Conservation (phyloP, 2,888 invertebrate species). For the Cataglyphis altisquamis region DNA sequence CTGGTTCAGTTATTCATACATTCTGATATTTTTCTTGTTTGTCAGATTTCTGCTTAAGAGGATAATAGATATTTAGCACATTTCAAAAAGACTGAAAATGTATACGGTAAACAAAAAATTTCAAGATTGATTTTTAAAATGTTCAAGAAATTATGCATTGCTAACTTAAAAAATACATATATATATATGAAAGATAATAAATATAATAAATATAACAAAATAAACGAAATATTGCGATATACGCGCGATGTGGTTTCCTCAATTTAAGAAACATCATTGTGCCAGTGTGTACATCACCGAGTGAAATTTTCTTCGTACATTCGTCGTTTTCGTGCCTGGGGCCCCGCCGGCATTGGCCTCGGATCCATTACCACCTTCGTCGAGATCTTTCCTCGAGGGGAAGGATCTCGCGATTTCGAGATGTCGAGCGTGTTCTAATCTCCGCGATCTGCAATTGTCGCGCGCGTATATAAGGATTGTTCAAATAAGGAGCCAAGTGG, state of each 20-base stretch:
- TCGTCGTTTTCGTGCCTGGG: conserved; percentile 52
- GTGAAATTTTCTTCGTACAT: conserved; percentile 65
- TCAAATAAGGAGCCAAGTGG: conserved; percentile 33
- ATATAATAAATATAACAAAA: neutral
- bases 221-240: conserved; percentile 10
- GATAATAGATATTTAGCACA: neutral
- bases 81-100: neutral
- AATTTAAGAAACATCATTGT: conserved; percentile 32
- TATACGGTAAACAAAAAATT: neutral
- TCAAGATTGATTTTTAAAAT: neutral
- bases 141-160: neutral
- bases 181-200: neutral
- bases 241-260: conserved; percentile 2
- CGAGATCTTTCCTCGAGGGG: conserved; percentile 58
- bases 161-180: neutral
- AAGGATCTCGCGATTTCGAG: conserved; percentile 60
- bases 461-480: conserved; percentile 20
- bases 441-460: conserved; percentile 42
- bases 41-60: neutral
- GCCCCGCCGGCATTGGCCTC: conserved; percentile 49
- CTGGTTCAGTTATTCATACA: neutral
- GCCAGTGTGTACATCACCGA: conserved; percentile 60
- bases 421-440: conserved; percentile 58
- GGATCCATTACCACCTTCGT: conserved; percentile 67
- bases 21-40: neutral